Base-by-base conservation (phyloP, 2,888 invertebrate species). In the Hoplodrina ambigua region DNA sequence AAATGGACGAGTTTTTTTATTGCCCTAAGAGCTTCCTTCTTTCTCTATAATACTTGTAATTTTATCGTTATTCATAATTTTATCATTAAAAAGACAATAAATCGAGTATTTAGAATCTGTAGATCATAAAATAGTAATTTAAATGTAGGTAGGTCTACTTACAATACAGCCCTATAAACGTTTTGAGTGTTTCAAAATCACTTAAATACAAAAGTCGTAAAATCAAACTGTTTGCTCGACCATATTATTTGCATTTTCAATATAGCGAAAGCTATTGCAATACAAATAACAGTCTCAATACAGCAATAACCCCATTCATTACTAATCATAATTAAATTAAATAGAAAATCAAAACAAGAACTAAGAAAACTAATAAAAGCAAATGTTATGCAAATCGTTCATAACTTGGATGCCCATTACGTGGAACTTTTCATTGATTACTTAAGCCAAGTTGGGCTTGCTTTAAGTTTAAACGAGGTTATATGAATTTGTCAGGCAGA, bases 371-470 rank as follows among this genome's bases (percentile, higher is more conserved):
- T 74, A 79, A 80, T 78, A 75, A 81, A 84, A 76, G 71, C 60
- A 77, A 84, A 81, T 72, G 69, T 66, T 80, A 86, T 86, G 86
- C 78, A 84, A 86, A 86, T 86, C 76, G 65, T 71, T 73, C 66
- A 72, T 64, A 81, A 85, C 81, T 84, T 75, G 79, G 74, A 82
- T 83, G 81, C 80, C 82, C 80, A 85, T 86, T 85, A 87, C 76
- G 64, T 69, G 76, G 64, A 89, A 89, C 85, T 90, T 89, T 87
- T 85, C 87, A 89, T 88, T 88, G 88, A 88, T 88, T 88, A 85
- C 88, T 82, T 84, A 81, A 89, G 73, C 78, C 74, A 79, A 82
- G 72, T 82, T 72, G 68, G 73, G 80, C 82, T 87, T 83, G 83
- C 82, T 84, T 80, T 84, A 86, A 88, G 82, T 90, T 87, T 83